Evolutionary conservation across 2,888 invertebrate species (phyloP), one percentile per base, ranked within the genome.

Genomic region (Conistra vaccinii): DNA sequence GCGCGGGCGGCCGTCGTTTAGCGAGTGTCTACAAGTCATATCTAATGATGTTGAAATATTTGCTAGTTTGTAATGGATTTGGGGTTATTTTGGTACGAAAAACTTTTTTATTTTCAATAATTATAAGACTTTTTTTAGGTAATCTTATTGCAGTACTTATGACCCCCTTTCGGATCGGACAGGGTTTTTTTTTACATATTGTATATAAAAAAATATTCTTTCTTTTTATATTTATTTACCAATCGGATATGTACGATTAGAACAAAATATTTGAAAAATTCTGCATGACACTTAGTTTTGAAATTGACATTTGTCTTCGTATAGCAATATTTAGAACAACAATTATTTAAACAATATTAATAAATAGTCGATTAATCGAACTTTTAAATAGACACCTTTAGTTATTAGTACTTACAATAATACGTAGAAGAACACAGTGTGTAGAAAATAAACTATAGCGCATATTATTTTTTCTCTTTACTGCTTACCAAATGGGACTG

Each of bases 401-500:
- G 80, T 73, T n/a, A 58, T 57, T 86, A 83, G 79, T 73, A 58
- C n/a, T 55, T 72, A 51, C 48, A 73, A 72, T 63, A 79, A 70
- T 68, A 62, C 67, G 83, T 87, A 89, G 88, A 77, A 68, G 72
- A 86, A 83, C 78, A 89, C 85, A 84, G 82, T 78, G 90, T 82
- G 85, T 81, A 91, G 86, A 85, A 60, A 32, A 80, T 57, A 92
- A 93, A 95, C 92, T 95, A 95, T 95, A 96, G 96, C 83, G 93
- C 94, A 93, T 93, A 93, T 92, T 92, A 91, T 92, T 95, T 95
- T 95, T 94, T 96, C 94, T 95, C 93, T 95, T 96, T 96, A 93
- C 93, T 94, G 96, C 96, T 95, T 95, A 93, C 96, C 94, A 92
- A 94, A 94, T 88, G 93, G 95, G 92, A 95, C 93, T 92, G 96